Evolutionary conservation across 2,113 vertebrate genomes (phyloP).

Genomic region (Mastomys natalensis): DNA sequence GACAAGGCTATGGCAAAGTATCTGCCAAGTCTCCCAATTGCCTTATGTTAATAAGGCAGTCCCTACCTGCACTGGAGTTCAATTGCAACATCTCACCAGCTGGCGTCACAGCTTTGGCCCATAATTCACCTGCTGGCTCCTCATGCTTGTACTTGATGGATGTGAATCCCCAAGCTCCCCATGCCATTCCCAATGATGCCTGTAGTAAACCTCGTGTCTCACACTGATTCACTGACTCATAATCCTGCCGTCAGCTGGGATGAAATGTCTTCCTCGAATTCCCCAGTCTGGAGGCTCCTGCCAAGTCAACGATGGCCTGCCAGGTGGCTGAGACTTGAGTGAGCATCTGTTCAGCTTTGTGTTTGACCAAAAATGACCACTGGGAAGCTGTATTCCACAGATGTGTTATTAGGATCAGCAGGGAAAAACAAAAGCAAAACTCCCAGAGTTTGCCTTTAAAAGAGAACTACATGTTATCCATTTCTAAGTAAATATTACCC

Average conservation of each 20-base stretch:
- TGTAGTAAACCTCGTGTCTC: conserved; percentile 59
- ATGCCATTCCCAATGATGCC: conserved; percentile 47
- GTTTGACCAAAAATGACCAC: conserved; percentile 62
- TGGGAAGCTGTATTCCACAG: conserved; percentile 52
- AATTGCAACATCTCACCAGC: conserved; percentile 60
- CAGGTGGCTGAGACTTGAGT: conserved; percentile 59
- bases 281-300: conserved; percentile 57
- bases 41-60: conserved; percentile 23
- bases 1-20: neutral
- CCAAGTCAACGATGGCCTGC: conserved; percentile 66
- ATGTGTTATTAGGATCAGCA: conserved; percentile 51
- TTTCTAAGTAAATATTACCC: conserved; percentile 58
- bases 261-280: conserved; percentile 66
- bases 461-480: conserved; percentile 50
- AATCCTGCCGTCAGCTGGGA: conserved; percentile 67
- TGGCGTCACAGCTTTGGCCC: conserved; percentile 69
- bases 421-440: neutral
- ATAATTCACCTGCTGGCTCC: conserved; percentile 71
- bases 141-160: conserved; percentile 25
- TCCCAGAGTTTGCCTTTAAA: conserved; percentile 48
- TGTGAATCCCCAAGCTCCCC: conserved; percentile 60
- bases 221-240: conserved; percentile 59
- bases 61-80: conserved; percentile 54
- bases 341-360: conserved; percentile 61
- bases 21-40: neutral